Conservation (phyloP, 1,140 invertebrate species). For the Diprion similis region DNA sequence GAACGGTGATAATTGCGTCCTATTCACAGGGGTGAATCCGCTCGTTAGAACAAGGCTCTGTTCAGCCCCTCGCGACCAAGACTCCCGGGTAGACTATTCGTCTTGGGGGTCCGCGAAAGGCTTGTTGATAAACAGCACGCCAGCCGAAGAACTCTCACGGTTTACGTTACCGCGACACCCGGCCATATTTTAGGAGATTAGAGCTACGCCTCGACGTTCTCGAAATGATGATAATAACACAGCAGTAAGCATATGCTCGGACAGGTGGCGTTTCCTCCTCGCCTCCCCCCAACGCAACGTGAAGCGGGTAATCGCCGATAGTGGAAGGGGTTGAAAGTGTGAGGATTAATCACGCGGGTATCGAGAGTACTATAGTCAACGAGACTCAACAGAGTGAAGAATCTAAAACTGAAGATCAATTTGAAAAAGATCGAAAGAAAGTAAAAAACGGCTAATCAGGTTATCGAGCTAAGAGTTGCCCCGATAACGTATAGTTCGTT, state of each 20-base stretch:
- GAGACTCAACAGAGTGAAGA: too few species aligned
- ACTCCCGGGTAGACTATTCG: constrained; percentile 2
- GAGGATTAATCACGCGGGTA: too few species aligned
- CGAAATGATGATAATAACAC: neutral
- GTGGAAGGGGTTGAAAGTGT: too few species aligned
- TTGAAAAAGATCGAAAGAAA: too few species aligned
- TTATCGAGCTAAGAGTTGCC: too few species aligned
- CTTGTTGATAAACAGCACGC: neutral
- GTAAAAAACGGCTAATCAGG: too few species aligned
- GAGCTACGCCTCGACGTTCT: neutral
- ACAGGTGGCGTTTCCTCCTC: neutral
- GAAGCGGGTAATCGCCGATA: too few species aligned
- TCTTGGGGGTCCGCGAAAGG: constrained; percentile 3
- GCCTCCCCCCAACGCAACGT: neutral
- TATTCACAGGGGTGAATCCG: neutral
- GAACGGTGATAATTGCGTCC: neutral
- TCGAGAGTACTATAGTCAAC: too few species aligned
- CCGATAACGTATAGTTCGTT: too few species aligned
- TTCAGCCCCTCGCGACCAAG: neutral
- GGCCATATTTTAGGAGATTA: neutral
- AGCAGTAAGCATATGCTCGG: neutral
- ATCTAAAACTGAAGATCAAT: too few species aligned
- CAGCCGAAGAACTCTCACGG: neutral
- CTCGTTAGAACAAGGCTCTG: neutral
- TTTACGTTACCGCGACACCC: neutral